A percentile compares a stretch with the other conserved stretches of the same genome.
Evolutionary conservation across 2,113 vertebrate species (phyloP).

Genomic region (Ammodytes dubius): DNA sequence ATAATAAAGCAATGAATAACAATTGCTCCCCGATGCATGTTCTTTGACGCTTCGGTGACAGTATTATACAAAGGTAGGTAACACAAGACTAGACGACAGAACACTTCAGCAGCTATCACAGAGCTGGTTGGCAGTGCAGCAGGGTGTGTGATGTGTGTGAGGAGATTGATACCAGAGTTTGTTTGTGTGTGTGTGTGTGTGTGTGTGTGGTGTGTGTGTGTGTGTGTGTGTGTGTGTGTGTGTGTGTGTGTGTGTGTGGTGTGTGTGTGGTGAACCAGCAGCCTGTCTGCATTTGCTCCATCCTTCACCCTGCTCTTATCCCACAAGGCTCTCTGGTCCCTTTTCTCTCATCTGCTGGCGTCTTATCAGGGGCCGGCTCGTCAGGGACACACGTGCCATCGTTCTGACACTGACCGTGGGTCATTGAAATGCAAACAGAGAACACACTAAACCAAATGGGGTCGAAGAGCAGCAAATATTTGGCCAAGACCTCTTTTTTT

Average conservation of each 20-base stretch:
- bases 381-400: conserved; percentile 84
- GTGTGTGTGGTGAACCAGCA: conserved; percentile 63
- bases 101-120: conserved; percentile 25
- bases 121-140: conserved; percentile 29
- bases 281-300: conserved; percentile 77
- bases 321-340: conserved; percentile 72
- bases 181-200: conserved; percentile 38
- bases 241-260: conserved; percentile 41
- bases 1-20: conserved; percentile 77
- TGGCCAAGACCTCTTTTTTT: conserved; percentile 74
- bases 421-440: conserved; percentile 84
- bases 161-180: conserved; percentile 57
- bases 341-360: conserved; percentile 55
- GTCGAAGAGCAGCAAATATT: conserved; percentile 86
- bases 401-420: conserved; percentile 81
- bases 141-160: conserved; percentile 47
- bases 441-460: conserved; percentile 78
- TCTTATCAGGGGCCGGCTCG: conserved; percentile 80
- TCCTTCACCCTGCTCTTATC: conserved; percentile 82
- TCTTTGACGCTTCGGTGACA: conserved; percentile 29
- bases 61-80: conserved; percentile 27
- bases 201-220: conserved; percentile 42
- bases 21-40: conserved; percentile 43
- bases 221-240: conserved; percentile 41
- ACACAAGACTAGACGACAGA: conserved; percentile 7